Evolutionary conservation across 1,140 invertebrate species (phyloP), one percentile per base, ranked within the genome.

Genomic region (Drosophila simulans): DNA sequence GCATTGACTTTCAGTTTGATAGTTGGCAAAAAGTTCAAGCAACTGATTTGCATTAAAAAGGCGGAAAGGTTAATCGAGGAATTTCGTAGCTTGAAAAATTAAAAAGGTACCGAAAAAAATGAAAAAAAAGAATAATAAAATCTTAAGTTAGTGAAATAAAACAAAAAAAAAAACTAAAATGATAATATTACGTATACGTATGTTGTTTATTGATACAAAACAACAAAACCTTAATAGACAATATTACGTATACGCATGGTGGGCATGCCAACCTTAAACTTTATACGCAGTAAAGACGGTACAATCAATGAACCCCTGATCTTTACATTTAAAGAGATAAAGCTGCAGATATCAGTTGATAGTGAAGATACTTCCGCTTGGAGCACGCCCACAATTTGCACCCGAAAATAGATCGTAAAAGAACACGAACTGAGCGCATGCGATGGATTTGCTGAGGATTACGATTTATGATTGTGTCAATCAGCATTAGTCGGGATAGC

Each of bases 401-500:
- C 35, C 20, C 31, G 15, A 15, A 64, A 20, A 65, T 42, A 65
- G 66, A 52, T 59, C 37, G 20, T 20, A 31, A 31, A 45, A 48
- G 22, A 15, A 27, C 68, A 73, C 69, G 70, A 53, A 57, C 37
- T 34, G 27, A 45, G 54, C 55, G 72, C 73, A 68, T 77, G 73
- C 62, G 37, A 42, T 39, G 39, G 60, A 64, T 45, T 55, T 64
- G 57, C 40, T 35, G 13, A 11, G 52, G 40, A 35, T 54, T 8
- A 31, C 11, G 11, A 49, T 75, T 82, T 85, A 85, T 68, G 83
- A 34, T 5, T 25, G 40, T 82, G 83, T 72, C 82, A 85, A 70
- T 88, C 83, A 78, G 51, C 52, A 78, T 81, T 68, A 72, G 52
- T 60, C 49, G 51, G 27, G 62, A 53, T 20, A 25, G 52, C 45